These are phyloP conservation scores for Xenopus petersii DNA, from an alignment of 2,797 vertebrate species.

Conservation along the genomic window DNA sequence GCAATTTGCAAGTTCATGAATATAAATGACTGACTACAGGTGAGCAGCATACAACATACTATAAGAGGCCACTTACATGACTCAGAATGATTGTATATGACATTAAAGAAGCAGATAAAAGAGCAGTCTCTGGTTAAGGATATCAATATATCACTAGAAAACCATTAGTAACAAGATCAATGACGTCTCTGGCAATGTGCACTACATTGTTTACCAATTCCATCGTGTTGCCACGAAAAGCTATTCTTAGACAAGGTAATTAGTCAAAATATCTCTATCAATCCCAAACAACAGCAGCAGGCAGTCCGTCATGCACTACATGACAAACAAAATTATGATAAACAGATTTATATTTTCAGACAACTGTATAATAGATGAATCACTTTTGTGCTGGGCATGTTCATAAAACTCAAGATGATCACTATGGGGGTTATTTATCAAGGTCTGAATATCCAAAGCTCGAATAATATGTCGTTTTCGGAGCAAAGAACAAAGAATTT, in stretches of 20 bases:
- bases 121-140: constrained; percentile 51
- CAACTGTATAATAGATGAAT: constrained; percentile 21
- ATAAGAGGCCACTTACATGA: constrained; percentile 1
- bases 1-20: constrained; percentile 42
- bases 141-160: constrained; percentile 59
- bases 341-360: constrained; percentile 40
- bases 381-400: too few species aligned
- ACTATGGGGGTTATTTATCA: too few species aligned
- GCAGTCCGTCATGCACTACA: constrained; percentile 30
- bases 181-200: constrained; percentile 34
- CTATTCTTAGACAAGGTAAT: constrained; percentile 55
- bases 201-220: constrained; percentile 56
- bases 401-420: too few species aligned
- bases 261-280: constrained; percentile 50
- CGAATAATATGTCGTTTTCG: too few species aligned
- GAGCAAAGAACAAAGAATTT: too few species aligned
- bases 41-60: not conserved
- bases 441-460: too few species aligned
- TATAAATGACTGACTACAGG: constrained; percentile 21
- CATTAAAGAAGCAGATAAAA: constrained; percentile 36
- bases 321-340: constrained; percentile 29
- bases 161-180: constrained; percentile 58
- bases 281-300: constrained; percentile 47
- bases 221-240: constrained; percentile 28
- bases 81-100: constrained; percentile 41